Percentiles rank a stretch among this genome's conserved stretches.
These are phyloP conservation scores for Ascaphus truei DNA, from an alignment of 2,113 vertebrate genomes.

Conservation along the genomic window DNA sequence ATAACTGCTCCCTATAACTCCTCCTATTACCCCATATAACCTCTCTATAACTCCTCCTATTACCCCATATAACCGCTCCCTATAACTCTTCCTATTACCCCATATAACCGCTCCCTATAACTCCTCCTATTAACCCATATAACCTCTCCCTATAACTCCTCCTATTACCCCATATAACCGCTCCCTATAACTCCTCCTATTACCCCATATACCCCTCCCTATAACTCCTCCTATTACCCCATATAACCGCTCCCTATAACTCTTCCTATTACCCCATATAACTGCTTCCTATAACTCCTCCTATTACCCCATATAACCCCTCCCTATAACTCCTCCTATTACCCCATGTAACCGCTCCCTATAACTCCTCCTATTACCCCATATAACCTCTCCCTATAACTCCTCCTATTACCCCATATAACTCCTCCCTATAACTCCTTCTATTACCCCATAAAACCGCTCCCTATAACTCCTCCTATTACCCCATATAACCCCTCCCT, in stretches of 20 bases:
- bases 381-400: too few species aligned
- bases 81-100: too few species aligned
- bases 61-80: not conserved
- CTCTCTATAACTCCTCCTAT: not conserved
- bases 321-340: too few species aligned
- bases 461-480: not conserved
- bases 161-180: not conserved
- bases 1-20: not conserved
- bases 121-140: too few species aligned
- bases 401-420: not conserved
- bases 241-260: not conserved
- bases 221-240: not conserved
- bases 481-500: not conserved
- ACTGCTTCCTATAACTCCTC: not conserved
- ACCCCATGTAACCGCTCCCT: not conserved
- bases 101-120: too few species aligned
- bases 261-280: not conserved
- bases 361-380: too few species aligned
- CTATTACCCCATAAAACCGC: not conserved
- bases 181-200: not conserved
- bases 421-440: not conserved
- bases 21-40: not conserved
- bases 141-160: too few species aligned
- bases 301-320: too few species aligned
- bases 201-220: not conserved